phyloP scores from a whole-genome alignment of 2,113 vertebrate genomes.

The Vimba vimba region DNA sequence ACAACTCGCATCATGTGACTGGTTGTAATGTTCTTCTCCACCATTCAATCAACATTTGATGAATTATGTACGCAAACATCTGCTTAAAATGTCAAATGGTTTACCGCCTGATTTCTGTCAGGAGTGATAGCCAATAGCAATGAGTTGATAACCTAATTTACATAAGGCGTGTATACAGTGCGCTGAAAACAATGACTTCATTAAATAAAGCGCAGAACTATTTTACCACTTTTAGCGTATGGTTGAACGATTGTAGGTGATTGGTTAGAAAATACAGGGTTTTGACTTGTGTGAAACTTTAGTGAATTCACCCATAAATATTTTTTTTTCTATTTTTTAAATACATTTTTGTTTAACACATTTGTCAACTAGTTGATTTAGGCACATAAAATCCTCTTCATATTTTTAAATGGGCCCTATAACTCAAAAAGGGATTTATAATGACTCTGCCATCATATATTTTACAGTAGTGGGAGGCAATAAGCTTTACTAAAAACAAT shows the following conservation, averaged over 20 bases:
- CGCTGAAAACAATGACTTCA: not conserved
- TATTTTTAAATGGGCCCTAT: not conserved
- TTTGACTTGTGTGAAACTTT: not conserved
- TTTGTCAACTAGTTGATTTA: constrained; percentile 3
- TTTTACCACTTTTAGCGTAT: not conserved
- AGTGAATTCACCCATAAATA: constrained; percentile 13
- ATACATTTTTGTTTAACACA: not conserved
- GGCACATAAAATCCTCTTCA: not conserved
- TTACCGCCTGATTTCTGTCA: not conserved
- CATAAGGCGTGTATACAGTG: not conserved
- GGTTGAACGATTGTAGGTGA: not conserved
- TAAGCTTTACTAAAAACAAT: not conserved
- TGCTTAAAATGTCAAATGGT: not conserved
- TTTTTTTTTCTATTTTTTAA: not conserved
- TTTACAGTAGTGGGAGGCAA: constrained; percentile 17
- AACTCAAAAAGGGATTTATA: not conserved
- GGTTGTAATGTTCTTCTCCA: not conserved
- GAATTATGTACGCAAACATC: not conserved
- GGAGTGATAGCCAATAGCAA: not conserved
- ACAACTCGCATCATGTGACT: not conserved
- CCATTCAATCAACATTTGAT: not conserved
- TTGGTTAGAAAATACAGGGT: not conserved
- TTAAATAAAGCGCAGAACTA: not conserved
- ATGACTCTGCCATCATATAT: not conserved
- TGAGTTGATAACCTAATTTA: not conserved